Evolutionary conservation across 1,140 invertebrate species (phyloP), one percentile per base, ranked within the genome.

Genomic region (Tetragonula clypearis): DNA sequence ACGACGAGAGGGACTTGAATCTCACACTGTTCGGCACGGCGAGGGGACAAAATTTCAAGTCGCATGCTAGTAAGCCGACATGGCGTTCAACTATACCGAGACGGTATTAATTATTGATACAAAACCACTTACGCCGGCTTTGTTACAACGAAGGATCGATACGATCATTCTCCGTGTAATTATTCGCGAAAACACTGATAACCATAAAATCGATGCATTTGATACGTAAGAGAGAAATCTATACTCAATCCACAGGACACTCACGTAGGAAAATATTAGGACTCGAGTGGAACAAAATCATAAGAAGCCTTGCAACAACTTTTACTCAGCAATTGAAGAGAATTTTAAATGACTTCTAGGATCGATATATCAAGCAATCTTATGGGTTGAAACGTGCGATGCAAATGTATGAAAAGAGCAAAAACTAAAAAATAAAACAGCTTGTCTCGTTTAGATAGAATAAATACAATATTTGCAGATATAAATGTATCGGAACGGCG

Each of bases 71-170:
- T 35, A 68, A 35, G 26, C n/a, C 41, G 65, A 11, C 41, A 21
- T 14, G n/a, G 75, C 8, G 53, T 69, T 66, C 74, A 62, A 84
- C 79, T 79, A 66, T 79, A 35, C 35, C 35, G 68, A 79, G 55
- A 62, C 60, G 30, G 53, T 58, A 72, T 62, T 56, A 73, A 79
- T 84, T 84, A 79, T 84, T 77, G 68, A 79, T 73, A 79, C 76
- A 11, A 26, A 30, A 68, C 72, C 66, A 71, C 82, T 71, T 49
- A 62, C 35, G 41, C 66, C 21, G 66, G 49, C 9, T 2, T 56
- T 26, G 55, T 72, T 79, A 62, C 41, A 84, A 72, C 79, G 56
- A n/a, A 30, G 79, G 55, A 84, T 84, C 82, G 60, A 84, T 84
- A 79, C 21, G 21, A 75, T 82, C 53, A 53, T 53, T 66, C 72